Conservation (phyloP, 2,797 vertebrate genomes). For the Phaenicophaeus curvirostris region DNA sequence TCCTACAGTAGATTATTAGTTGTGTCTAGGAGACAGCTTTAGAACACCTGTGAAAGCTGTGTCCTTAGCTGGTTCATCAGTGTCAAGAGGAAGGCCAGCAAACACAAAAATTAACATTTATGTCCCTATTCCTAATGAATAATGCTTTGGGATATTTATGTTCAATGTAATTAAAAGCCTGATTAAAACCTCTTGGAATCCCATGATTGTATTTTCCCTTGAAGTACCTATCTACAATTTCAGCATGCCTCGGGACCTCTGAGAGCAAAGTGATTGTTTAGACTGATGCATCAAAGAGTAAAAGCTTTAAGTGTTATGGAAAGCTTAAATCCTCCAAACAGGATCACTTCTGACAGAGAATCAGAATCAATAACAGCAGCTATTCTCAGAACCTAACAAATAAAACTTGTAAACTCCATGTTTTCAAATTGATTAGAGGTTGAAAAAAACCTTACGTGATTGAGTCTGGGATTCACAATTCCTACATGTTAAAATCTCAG, state of each 20-base stretch:
- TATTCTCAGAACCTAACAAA: not conserved
- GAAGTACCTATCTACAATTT: not conserved
- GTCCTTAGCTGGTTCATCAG: not conserved
- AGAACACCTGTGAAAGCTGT: not conserved
- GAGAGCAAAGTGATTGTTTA: not conserved
- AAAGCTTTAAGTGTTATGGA: not conserved
- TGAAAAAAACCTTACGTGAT: not conserved
- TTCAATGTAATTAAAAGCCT: not conserved
- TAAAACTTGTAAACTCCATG: not conserved
- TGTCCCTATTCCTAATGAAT: not conserved
- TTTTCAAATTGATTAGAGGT: not conserved
- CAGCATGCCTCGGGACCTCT: not conserved
- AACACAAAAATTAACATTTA: not conserved
- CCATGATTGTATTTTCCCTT: not conserved
- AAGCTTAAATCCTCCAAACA: not conserved
- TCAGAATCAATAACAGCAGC: constrained; percentile 1
- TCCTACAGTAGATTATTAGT: not conserved
- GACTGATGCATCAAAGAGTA: not conserved
- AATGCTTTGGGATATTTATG: not conserved
- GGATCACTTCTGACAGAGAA: not conserved
- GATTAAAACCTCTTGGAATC: not conserved
- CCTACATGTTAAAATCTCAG: not conserved
- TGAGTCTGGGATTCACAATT: not conserved
- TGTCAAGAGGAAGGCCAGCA: not conserved
- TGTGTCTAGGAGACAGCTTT: not conserved